Percentiles rank a stretch among this genome's conserved stretches.
Conservation (phyloP, 2,797 vertebrate species). For the Sitta carolinensis region DNA sequence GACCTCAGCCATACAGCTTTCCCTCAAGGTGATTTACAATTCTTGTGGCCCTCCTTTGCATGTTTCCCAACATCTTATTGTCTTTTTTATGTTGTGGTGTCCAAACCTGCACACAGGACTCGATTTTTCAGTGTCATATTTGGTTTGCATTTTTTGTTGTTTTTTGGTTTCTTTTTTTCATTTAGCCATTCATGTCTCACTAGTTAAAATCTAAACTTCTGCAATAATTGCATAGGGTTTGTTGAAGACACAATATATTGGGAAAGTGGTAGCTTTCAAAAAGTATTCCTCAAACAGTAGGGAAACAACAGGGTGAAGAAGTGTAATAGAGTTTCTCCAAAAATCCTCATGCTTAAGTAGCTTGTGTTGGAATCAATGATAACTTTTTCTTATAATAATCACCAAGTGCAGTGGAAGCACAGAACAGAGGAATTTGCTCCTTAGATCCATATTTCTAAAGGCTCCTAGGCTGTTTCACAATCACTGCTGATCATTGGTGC, state of each 20-base stretch:
- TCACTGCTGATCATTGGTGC: neutral
- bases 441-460: neutral
- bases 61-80: neutral
- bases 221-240: neutral
- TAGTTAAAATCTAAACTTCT: neutral
- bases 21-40: neutral
- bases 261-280: neutral
- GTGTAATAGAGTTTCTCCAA: neutral
- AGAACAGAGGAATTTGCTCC: neutral
- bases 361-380: neutral
- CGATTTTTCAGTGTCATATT: neutral
- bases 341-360: neutral
- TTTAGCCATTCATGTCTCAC: neutral
- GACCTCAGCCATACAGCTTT: neutral
- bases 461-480: neutral
- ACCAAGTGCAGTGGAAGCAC: neutral
- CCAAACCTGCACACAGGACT: neutral
- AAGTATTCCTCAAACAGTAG: neutral
- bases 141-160: neutral
- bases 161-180: neutral
- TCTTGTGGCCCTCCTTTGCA: neutral
- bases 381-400: neutral
- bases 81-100: neutral
- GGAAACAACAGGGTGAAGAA: neutral
- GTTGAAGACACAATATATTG: neutral